Percentiles rank a stretch among this genome's conserved stretches.
Conservation (phyloP, 2,797 vertebrate genomes). For the Sebastes trivittatus region DNA sequence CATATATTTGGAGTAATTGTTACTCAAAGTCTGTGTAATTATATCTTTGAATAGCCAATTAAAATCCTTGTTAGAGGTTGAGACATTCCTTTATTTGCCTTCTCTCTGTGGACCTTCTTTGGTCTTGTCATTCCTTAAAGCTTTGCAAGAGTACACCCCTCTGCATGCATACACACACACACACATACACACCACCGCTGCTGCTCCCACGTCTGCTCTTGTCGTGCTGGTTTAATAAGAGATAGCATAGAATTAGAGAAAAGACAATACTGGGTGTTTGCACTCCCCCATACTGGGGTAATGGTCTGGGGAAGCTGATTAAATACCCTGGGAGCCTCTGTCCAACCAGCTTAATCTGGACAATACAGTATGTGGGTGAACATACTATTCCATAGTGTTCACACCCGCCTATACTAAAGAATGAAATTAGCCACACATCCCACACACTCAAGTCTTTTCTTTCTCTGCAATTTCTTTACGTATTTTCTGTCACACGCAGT, state of each 20-base stretch:
- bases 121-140: conserved; percentile 53
- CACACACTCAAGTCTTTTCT: conserved; percentile 55
- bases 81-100: conserved; percentile 79
- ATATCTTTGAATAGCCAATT: conserved; percentile 80
- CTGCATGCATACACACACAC: background rate
- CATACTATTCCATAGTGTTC: conserved; percentile 66
- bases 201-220: conserved; percentile 39
- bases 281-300: conserved; percentile 70
- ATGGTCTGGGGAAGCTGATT: conserved; percentile 78
- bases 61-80: conserved; percentile 74
- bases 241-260: conserved; percentile 71
- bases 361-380: conserved; percentile 73
- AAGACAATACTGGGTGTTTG: conserved; percentile 75
- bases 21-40: conserved; percentile 77
- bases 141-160: conserved; percentile 26
- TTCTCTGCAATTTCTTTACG: conserved; percentile 32
- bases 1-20: conserved; percentile 78
- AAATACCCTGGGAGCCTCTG: conserved; percentile 74
- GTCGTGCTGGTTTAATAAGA: conserved; percentile 78
- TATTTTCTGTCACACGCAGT: conserved; percentile 23
- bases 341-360: conserved; percentile 72
- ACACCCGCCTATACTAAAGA: conserved; percentile 72
- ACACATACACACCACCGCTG: background rate
- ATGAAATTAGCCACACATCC: conserved; percentile 79
- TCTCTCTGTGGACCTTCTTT: conserved; percentile 62